These are phyloP conservation scores for Branchellion lobata DNA, from an alignment of 2,888 invertebrate genomes.

Conservation along the genomic window DNA sequence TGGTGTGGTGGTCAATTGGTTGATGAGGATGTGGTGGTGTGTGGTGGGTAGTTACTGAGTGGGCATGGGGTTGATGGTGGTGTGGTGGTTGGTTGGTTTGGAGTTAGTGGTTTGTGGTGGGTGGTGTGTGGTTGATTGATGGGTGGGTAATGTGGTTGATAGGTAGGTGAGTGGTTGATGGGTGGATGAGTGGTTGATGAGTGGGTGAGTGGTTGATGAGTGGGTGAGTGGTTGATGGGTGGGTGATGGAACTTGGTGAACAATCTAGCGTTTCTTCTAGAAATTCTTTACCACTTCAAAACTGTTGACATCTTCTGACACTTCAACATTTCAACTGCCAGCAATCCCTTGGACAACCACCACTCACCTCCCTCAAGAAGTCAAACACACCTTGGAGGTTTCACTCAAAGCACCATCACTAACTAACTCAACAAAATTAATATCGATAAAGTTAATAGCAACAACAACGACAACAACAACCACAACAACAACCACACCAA, in stretches of 20 bases:
- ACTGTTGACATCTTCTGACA: not conserved
- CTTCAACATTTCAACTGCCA: not conserved
- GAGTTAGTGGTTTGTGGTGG: not conserved
- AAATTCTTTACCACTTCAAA: not conserved
- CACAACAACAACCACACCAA: too few relatives aligned
- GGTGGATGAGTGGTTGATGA: not conserved
- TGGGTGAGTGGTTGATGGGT: conserved; percentile 6
- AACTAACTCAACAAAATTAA: too few relatives aligned
- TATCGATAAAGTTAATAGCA: too few relatives aligned
- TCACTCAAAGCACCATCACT: too few relatives aligned
- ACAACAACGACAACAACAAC: too few relatives aligned
- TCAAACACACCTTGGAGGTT: too few relatives aligned
- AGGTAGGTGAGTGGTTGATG: not conserved
- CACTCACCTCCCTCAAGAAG: not conserved
- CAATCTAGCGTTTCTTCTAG: too few relatives aligned
- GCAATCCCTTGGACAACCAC: not conserved
- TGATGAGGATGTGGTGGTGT: too few relatives aligned
- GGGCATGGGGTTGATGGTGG: not conserved
- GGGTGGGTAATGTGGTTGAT: conserved; percentile 15
- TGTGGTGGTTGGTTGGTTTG: not conserved
- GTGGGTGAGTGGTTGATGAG: not conserved
- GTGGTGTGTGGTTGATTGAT: not conserved
- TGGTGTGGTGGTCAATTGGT: not conserved
- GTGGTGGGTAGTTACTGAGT: too few relatives aligned
- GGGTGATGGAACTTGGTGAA: too few relatives aligned